phyloP scores from a whole-genome alignment of 2,888 invertebrate species.

The Ptilodon capucinus region DNA sequence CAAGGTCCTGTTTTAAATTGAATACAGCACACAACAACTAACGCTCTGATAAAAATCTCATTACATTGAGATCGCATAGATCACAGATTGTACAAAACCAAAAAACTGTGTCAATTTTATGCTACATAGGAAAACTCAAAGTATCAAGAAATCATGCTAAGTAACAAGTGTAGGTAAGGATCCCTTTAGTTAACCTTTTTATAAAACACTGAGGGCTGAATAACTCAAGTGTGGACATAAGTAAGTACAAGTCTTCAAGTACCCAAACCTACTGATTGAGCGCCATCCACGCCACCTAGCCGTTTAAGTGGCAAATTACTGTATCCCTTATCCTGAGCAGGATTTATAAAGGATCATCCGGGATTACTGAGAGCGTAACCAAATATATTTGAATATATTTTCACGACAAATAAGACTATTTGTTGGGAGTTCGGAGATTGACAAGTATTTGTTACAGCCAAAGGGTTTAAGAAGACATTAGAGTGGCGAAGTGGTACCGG shows the following conservation, averaged over 20 bases:
- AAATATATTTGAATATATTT: slow-evolving; percentile 20
- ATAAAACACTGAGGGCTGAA: not conserved
- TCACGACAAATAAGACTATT: slow-evolving; percentile 6
- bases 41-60: too few species aligned
- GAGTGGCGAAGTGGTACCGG: too few species aligned
- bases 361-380: slow-evolving; percentile 15
- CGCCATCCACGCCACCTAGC: slow-evolving; percentile 13
- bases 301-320: slow-evolving; percentile 25
- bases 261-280: slow-evolving; percentile 16
- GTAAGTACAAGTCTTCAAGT: slow-evolving; percentile 14
- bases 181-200: not conserved
- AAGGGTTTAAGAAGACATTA: too few species aligned
- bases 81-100: too few species aligned
- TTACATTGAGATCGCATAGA: too few species aligned
- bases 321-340: slow-evolving; percentile 19
- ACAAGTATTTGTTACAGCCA: not conserved
- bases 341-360: slow-evolving; percentile 17
- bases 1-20: too few species aligned
- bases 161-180: not conserved
- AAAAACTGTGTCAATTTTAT: too few species aligned
- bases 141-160: too few species aligned
- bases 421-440: not conserved
- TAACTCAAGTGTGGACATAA: slow-evolving; percentile 10
- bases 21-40: too few species aligned
- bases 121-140: too few species aligned